Conservation (phyloP, 2,888 invertebrate species). For the Sphaeridia pumilis region DNA sequence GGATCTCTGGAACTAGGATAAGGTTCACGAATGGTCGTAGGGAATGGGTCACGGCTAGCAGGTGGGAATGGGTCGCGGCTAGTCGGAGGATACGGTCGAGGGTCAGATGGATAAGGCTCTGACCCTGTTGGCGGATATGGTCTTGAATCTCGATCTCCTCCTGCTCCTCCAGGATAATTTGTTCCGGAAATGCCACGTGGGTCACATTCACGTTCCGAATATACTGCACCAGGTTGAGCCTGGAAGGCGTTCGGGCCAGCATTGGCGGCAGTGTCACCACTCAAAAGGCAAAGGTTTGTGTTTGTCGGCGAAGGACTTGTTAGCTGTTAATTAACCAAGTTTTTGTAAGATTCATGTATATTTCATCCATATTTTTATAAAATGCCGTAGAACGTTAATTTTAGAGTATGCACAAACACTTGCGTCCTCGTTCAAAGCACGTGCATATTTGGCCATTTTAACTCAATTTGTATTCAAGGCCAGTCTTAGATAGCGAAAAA, state of each 20-base stretch:
- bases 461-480: too few relatives aligned
- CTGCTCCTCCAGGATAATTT: slow-evolving; percentile 19
- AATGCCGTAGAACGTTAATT: too few relatives aligned
- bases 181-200: slow-evolving; percentile 27
- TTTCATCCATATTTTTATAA: too few relatives aligned
- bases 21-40: slow-evolving; percentile 32
- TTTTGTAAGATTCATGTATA: too few relatives aligned
- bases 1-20: slow-evolving; percentile 25
- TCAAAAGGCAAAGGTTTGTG: slow-evolving; percentile 39
- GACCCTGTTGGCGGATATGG: slow-evolving; percentile 30
- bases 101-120: slow-evolving; percentile 28
- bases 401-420: too few relatives aligned
- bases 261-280: slow-evolving; percentile 39
- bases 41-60: slow-evolving; percentile 31
- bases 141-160: slow-evolving; percentile 18
- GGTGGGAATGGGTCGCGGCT: slow-evolving; percentile 30
- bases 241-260: slow-evolving; percentile 39
- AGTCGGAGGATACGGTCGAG: slow-evolving; percentile 28
- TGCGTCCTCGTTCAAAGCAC: too few relatives aligned
- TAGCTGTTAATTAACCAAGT: slow-evolving; percentile 4
- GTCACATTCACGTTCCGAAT: slow-evolving; percentile 39
- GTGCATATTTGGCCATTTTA: too few relatives aligned
- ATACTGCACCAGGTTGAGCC: slow-evolving; percentile 39
- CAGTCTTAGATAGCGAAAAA: too few relatives aligned
- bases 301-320: slow-evolving; percentile 19